Conservation (phyloP, 2,888 invertebrate genomes). For the Pristionchus mayeri region DNA sequence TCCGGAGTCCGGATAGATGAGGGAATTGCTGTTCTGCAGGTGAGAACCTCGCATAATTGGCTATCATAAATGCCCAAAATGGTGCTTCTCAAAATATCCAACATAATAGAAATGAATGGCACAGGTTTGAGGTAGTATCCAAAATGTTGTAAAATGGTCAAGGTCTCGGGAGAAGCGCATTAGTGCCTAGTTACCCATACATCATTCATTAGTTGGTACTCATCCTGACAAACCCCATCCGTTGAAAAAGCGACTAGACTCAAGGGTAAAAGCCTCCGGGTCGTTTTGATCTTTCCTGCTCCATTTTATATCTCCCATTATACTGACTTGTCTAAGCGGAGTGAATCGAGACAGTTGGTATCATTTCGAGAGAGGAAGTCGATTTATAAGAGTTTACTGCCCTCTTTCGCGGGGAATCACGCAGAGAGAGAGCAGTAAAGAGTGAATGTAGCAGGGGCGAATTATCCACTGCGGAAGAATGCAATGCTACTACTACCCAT, state of each 20-base stretch:
- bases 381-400: constrained; percentile 43
- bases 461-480: not conserved
- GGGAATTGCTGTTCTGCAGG: constrained; percentile 57
- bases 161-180: too few species aligned
- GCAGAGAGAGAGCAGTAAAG: not conserved
- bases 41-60: too few species aligned
- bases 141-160: too few species aligned
- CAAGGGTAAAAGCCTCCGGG: not conserved
- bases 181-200: too few species aligned
- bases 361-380: constrained; percentile 36
- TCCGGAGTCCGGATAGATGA: constrained; percentile 65
- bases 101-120: too few species aligned
- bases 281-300: constrained; percentile 2
- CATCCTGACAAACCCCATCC: too few species aligned
- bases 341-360: constrained; percentile 38
- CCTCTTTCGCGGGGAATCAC: constrained; percentile 15
- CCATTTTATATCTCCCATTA: constrained; percentile 32
- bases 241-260: not conserved
- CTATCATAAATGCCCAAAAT: too few species aligned
- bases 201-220: too few species aligned
- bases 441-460: not conserved
- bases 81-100: too few species aligned
- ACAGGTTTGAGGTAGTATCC: too few species aligned
- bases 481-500: not conserved
- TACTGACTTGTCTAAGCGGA: constrained; percentile 23